phyloP scores from a whole-genome alignment of 2,797 vertebrate genomes.

The Aplochiton taeniatus region DNA sequence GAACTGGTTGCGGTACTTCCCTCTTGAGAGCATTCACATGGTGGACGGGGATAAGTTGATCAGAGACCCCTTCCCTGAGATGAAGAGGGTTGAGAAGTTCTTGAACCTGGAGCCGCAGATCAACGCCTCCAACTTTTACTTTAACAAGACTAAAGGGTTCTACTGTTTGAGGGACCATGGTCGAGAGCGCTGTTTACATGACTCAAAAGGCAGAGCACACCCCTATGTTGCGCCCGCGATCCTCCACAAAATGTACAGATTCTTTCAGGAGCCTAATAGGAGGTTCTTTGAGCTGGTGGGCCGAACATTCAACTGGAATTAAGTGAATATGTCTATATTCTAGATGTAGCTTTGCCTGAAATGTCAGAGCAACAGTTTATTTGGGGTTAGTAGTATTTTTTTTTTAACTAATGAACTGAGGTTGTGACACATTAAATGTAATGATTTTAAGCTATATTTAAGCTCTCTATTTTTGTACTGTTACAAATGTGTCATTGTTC shows the following conservation, averaged over 20 bases:
- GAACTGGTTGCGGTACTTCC: slow-evolving; percentile 91
- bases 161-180: slow-evolving; percentile 91
- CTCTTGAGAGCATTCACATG: slow-evolving; percentile 83
- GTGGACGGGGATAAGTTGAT: slow-evolving; percentile 94
- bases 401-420: slow-evolving; percentile 42
- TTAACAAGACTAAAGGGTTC: slow-evolving; percentile 96
- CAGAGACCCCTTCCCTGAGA: slow-evolving; percentile 89
- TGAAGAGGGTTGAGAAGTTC: slow-evolving; percentile 91
- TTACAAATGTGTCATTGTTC: slow-evolving; percentile 42
- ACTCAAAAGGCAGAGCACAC: slow-evolving; percentile 92
- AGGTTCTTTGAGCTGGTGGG: slow-evolving; percentile 93
- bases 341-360: slow-evolving; percentile 3
- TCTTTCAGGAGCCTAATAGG: slow-evolving; percentile 91
- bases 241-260: slow-evolving; percentile 86
- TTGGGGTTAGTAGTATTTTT: slow-evolving; percentile 24
- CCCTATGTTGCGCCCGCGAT: slow-evolving; percentile 83
- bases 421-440: slow-evolving; percentile 26
- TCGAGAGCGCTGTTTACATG: slow-evolving; percentile 90
- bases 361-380: slow-evolving; percentile 12
- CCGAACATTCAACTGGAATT: slow-evolving; percentile 93
- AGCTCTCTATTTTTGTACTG: slow-evolving; percentile 92
- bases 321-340: slow-evolving; percentile 26
- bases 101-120: slow-evolving; percentile 87
- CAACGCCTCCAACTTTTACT: slow-evolving; percentile 94
- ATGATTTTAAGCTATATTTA: slow-evolving; percentile 71